phyloP scores from a whole-genome alignment of 2,888 invertebrate genomes.

The Oithona nana region DNA sequence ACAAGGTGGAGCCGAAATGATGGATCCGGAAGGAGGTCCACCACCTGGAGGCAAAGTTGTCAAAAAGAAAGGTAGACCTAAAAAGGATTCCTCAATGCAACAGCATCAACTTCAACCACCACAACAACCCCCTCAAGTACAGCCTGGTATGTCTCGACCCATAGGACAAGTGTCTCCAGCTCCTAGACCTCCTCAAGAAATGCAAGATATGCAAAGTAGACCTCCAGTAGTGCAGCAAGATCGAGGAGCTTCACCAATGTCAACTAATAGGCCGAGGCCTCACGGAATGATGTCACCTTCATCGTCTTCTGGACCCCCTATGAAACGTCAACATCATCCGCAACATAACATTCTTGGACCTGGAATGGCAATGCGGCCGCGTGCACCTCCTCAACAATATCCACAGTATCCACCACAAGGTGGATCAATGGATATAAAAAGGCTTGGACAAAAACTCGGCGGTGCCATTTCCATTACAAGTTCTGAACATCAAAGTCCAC shows the following conservation, averaged over 20 bases:
- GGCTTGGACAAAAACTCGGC: conserved; percentile 3
- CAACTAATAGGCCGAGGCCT: not conserved
- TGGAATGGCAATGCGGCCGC: not conserved
- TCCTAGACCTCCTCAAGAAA: not conserved
- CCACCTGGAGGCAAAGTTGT: not conserved
- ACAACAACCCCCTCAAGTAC: not conserved
- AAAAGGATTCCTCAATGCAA: not conserved
- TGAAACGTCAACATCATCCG: too few relatives aligned
- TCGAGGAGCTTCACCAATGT: not conserved
- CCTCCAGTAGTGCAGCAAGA: not conserved
- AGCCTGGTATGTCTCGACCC: not conserved
- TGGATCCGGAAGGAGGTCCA: not conserved
- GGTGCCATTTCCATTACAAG: conserved; percentile 9
- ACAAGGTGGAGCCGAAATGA: not conserved
- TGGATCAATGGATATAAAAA: not conserved
- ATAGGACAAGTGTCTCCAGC: conserved; percentile 2
- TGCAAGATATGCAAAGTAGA: not conserved
- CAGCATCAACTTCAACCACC: not conserved
- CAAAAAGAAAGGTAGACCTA: not conserved
- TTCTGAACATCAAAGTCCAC: not conserved
- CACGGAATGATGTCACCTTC: not conserved
- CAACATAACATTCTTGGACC: not conserved
- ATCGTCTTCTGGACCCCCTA: not conserved
- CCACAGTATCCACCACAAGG: not conserved
- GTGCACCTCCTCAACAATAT: not conserved